phyloP scores from a whole-genome alignment of 2,888 invertebrate genomes.

The Camptogramma bilineatum region DNA sequence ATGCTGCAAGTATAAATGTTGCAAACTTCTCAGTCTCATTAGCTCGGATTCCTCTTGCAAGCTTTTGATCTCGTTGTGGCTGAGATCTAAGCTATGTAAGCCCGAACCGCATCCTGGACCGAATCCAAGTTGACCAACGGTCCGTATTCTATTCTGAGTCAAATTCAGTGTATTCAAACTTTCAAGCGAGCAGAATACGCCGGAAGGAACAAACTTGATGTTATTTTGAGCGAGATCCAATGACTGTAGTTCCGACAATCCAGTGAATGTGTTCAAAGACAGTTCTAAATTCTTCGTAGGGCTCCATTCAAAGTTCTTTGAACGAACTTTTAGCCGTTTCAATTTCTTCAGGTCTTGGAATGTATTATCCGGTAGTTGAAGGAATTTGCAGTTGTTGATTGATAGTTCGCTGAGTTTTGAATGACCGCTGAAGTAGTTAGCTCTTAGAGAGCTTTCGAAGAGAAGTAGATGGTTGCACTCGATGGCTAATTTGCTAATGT shows the following conservation, averaged over 20 bases:
- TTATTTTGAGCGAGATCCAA: slow-evolving; percentile 94
- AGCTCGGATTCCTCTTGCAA: slow-evolving; percentile 91
- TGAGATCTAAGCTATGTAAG: slow-evolving; percentile 91
- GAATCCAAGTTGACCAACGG: slow-evolving; percentile 91
- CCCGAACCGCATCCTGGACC: slow-evolving; percentile 87
- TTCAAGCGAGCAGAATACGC: slow-evolving; percentile 91
- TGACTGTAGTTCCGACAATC: slow-evolving; percentile 91
- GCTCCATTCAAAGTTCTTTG: slow-evolving; percentile 93
- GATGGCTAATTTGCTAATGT: slow-evolving; percentile 90
- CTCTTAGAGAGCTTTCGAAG: slow-evolving; percentile 91
- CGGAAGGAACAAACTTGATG: slow-evolving; percentile 91
- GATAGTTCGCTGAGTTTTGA: slow-evolving; percentile 90
- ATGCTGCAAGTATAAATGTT: slow-evolving; percentile 92
- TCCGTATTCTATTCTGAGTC: slow-evolving; percentile 92
- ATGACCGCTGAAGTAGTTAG: slow-evolving; percentile 89
- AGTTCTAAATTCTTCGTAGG: slow-evolving; percentile 91
- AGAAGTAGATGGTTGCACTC: slow-evolving; percentile 91
- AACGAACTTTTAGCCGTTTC: slow-evolving; percentile 91
- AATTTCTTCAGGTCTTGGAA: slow-evolving; percentile 93
- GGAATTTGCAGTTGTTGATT: slow-evolving; percentile 92
- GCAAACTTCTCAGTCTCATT: slow-evolving; percentile 90
- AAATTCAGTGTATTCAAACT: slow-evolving; percentile 93
- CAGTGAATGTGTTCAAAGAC: slow-evolving; percentile 89
- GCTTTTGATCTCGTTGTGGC: slow-evolving; percentile 91
- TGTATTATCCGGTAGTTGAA: slow-evolving; percentile 90